phyloP scores from a whole-genome alignment of 2,113 vertebrate species.

The Cichladusa arquata region DNA sequence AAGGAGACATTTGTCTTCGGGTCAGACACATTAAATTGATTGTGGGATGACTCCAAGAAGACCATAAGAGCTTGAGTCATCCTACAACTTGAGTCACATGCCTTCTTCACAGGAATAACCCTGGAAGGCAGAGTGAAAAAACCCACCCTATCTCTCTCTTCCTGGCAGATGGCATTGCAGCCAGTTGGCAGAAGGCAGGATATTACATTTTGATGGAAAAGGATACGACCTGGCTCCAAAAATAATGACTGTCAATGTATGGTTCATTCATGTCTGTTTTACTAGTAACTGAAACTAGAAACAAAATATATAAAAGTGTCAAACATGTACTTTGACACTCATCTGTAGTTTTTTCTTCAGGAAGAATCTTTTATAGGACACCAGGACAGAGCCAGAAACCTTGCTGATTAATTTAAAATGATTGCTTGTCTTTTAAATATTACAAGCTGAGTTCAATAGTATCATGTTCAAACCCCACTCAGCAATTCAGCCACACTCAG shows the following conservation, averaged over 20 bases:
- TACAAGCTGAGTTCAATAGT: neutral
- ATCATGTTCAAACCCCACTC: neutral
- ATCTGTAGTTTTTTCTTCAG: neutral
- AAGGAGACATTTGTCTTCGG: conserved; percentile 16
- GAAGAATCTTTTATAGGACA: neutral
- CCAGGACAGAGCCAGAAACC: neutral
- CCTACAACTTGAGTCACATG: conserved; percentile 25
- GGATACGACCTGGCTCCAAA: neutral
- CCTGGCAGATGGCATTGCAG: conserved; percentile 18
- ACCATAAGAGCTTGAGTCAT: conserved; percentile 46
- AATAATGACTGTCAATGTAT: neutral
- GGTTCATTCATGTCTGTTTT: neutral
- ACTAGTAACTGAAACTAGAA: neutral
- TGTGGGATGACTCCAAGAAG: conserved; percentile 28
- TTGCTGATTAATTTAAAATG: neutral
- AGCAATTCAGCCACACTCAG: neutral
- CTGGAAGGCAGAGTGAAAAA: neutral
- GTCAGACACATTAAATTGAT: conserved; percentile 35
- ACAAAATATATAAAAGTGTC: neutral
- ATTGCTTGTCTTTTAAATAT: neutral
- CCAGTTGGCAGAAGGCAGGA: neutral
- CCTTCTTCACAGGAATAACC: conserved; percentile 31
- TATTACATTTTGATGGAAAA: neutral
- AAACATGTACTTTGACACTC: neutral
- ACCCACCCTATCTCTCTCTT: neutral